Conservation (phyloP, 2,888 invertebrate genomes). For the Lingula anatina region DNA sequence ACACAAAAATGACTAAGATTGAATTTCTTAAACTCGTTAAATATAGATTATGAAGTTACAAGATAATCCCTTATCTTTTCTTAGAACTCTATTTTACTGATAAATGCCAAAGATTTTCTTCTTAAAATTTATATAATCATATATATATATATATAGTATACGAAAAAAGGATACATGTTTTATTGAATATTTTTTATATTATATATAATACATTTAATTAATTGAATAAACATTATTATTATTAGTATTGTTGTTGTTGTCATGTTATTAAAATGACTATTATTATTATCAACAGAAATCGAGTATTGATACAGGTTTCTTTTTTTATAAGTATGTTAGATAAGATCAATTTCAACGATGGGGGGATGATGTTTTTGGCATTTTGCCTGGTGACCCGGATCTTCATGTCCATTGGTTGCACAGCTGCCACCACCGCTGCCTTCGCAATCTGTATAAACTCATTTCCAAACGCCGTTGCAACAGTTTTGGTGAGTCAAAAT, state of each 20-base stretch:
- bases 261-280: conserved; percentile 3
- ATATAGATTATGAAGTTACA: too few species aligned
- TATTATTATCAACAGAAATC: background rate
- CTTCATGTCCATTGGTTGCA: conserved; percentile 79
- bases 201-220: too few species aligned
- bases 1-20: too few species aligned
- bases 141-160: too few species aligned
- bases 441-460: conserved; percentile 84
- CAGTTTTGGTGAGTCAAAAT: conserved; percentile 78
- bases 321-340: conserved; percentile 31
- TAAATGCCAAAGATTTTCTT: background rate
- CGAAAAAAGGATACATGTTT: too few species aligned
- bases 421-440: conserved; percentile 66
- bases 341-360: conserved; percentile 38
- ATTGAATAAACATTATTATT: background rate
- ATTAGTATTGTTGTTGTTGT: background rate
- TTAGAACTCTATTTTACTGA: background rate
- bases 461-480: conserved; percentile 79
- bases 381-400: conserved; percentile 75
- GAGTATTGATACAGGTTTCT: conserved; percentile 1
- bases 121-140: too few species aligned
- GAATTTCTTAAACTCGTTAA: too few species aligned
- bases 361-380: conserved; percentile 65
- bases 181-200: too few species aligned
- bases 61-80: too few species aligned